These are phyloP conservation scores for Oligia latruncula DNA, from an alignment of 2,888 invertebrate genomes.

Conservation along the genomic window DNA sequence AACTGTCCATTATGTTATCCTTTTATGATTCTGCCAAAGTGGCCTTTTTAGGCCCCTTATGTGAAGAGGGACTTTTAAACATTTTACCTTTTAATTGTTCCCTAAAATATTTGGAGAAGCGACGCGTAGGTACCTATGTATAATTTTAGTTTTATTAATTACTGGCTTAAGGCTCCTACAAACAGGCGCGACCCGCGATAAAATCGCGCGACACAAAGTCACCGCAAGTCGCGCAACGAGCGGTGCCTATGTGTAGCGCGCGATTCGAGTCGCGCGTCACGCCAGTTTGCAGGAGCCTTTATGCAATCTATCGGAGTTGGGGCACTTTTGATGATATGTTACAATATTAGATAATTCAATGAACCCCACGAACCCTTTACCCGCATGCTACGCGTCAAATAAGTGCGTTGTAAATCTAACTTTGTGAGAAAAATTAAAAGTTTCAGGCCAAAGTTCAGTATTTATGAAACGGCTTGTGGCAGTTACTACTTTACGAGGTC, in stretches of 20 bases:
- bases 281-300: neutral
- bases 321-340: conserved; percentile 7
- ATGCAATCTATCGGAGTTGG: conserved; percentile 1
- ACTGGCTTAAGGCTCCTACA: neutral
- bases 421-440: conserved; percentile 73
- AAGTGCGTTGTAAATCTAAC: conserved; percentile 66
- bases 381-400: conserved; percentile 49
- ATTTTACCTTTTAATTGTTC: conserved; percentile 34
- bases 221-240: too few species aligned
- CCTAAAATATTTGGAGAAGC: conserved; percentile 29
- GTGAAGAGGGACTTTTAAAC: conserved; percentile 8
- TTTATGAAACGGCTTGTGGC: conserved; percentile 84
- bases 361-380: conserved; percentile 42
- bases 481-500: conserved; percentile 87
- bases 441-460: conserved; percentile 77
- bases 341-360: conserved; percentile 31
- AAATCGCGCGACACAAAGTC: too few species aligned
- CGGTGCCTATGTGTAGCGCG: too few species aligned
- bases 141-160: conserved; percentile 14
- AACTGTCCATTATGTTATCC: too few species aligned
- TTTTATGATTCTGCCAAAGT: too few species aligned
- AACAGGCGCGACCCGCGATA: too few species aligned
- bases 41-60: too few species aligned
- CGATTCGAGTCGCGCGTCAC: too few species aligned
- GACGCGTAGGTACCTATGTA: neutral